phyloP scores from a whole-genome alignment of 2,797 vertebrate genomes.

The Periparus ater region DNA sequence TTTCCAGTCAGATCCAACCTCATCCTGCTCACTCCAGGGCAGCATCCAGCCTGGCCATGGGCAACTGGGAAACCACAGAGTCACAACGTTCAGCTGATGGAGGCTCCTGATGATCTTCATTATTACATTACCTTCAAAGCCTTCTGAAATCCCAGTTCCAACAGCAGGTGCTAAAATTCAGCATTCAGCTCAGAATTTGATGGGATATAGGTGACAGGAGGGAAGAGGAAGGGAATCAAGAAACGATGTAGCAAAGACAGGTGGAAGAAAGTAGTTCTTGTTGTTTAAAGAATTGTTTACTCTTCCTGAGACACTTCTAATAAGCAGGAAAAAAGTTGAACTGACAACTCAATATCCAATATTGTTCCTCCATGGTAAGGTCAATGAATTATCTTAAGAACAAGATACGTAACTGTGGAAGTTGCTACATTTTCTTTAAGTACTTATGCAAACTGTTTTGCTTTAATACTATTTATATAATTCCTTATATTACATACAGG shows the following conservation, averaged over 20 bases:
- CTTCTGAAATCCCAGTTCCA: background rate
- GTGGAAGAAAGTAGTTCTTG: background rate
- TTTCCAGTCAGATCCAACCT: background rate
- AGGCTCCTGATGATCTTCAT: background rate
- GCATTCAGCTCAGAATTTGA: background rate
- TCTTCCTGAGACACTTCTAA: background rate
- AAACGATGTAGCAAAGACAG: background rate
- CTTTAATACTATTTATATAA: background rate
- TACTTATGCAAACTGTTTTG: background rate
- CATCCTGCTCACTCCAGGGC: background rate
- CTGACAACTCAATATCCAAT: background rate
- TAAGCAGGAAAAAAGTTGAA: background rate
- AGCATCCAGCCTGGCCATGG: background rate
- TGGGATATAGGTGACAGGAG: background rate
- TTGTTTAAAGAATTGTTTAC: background rate
- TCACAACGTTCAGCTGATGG: background rate
- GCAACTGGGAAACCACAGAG: background rate
- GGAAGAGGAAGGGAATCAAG: background rate
- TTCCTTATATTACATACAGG: background rate
- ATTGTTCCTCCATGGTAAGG: background rate
- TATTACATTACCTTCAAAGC: background rate
- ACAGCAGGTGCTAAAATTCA: background rate
- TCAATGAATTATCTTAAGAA: background rate
- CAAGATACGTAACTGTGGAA: background rate
- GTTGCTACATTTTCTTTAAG: background rate